A percentile compares a stretch with the other conserved stretches of the same genome.
Conservation (phyloP, 2,113 vertebrate species). For the Phyllopteryx taeniolatus region DNA sequence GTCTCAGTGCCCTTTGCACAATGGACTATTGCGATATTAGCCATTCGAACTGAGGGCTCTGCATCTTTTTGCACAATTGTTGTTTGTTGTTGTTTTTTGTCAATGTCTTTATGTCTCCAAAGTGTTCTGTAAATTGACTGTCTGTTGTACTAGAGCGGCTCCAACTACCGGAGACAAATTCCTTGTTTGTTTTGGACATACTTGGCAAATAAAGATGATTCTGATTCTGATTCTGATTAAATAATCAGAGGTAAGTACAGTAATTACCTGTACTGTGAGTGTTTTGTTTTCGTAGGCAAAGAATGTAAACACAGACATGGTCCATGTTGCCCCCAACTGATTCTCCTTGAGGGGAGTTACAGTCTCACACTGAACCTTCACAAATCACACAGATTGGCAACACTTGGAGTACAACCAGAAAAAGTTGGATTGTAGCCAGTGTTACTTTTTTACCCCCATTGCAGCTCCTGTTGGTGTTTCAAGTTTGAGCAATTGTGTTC, state of each 20-base stretch:
- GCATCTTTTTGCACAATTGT: too few species aligned
- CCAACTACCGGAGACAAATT: too few species aligned
- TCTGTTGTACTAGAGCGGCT: too few species aligned
- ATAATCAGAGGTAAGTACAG: not conserved
- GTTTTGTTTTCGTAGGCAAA: not conserved
- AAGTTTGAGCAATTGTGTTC: not conserved
- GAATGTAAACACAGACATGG: not conserved
- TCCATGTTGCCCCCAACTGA: not conserved
- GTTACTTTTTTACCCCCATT: not conserved
- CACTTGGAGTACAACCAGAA: slow-evolving; percentile 6
- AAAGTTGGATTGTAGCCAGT: not conserved
- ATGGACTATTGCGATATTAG: too few species aligned
- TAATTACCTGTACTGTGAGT: not conserved
- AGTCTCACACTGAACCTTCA: not conserved
- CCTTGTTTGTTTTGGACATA: too few species aligned
- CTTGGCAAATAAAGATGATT: too few species aligned
- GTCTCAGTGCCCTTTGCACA: too few species aligned
- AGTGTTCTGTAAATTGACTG: too few species aligned
- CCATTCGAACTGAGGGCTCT: too few species aligned
- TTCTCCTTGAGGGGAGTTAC: not conserved
- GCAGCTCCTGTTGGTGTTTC: not conserved
- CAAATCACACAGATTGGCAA: not conserved
- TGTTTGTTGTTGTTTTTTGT: too few species aligned
- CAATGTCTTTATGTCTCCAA: too few species aligned
- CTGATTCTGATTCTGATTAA: too few species aligned